Conservation (phyloP, 1,140 invertebrate species). For the Drosophila triauraria region DNA sequence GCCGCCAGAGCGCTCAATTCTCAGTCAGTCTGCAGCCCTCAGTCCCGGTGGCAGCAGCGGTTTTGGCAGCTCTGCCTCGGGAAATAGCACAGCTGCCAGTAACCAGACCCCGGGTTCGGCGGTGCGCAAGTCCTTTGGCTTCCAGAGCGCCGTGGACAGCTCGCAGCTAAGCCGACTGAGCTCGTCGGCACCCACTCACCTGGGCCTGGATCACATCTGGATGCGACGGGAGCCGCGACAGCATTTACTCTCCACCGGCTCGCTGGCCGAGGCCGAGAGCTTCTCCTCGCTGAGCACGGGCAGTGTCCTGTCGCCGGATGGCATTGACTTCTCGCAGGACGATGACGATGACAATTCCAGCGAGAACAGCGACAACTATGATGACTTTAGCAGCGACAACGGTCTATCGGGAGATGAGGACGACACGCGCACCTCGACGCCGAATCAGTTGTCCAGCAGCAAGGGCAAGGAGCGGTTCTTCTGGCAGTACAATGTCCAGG, state of each 20-base stretch:
- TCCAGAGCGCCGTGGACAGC: conserved; percentile 60
- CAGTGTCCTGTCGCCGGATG: conserved; percentile 92
- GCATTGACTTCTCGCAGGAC: conserved; percentile 93
- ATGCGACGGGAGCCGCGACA: conserved; percentile 92
- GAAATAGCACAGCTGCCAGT: conserved; percentile 47
- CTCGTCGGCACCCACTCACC: conserved; percentile 93
- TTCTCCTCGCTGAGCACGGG: conserved; percentile 94
- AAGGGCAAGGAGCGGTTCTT: conserved; percentile 95
- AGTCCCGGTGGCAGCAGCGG: conserved; percentile 81
- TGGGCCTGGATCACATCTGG: conserved; percentile 91
- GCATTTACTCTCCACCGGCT: conserved; percentile 94
- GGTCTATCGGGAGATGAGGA: conserved; percentile 91
- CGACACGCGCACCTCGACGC: conserved; percentile 85
- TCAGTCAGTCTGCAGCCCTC: conserved; percentile 87
- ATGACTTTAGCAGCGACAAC: conserved; percentile 93
- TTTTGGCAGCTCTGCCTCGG: conserved; percentile 65
- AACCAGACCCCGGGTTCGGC: conserved; percentile 33
- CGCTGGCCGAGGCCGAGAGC: conserved; percentile 93
- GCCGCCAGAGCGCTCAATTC: conserved; percentile 83
- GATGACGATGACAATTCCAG: conserved; percentile 94
- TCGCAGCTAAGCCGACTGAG: conserved; percentile 88
- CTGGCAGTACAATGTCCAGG: conserved; percentile 99
- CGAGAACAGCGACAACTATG: conserved; percentile 92
- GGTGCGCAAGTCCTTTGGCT: conserved; percentile 71
- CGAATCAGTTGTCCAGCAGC: conserved; percentile 84